Evolutionary conservation across 2,888 invertebrate genomes (phyloP).

Genomic region (Deilephila porcellus): DNA sequence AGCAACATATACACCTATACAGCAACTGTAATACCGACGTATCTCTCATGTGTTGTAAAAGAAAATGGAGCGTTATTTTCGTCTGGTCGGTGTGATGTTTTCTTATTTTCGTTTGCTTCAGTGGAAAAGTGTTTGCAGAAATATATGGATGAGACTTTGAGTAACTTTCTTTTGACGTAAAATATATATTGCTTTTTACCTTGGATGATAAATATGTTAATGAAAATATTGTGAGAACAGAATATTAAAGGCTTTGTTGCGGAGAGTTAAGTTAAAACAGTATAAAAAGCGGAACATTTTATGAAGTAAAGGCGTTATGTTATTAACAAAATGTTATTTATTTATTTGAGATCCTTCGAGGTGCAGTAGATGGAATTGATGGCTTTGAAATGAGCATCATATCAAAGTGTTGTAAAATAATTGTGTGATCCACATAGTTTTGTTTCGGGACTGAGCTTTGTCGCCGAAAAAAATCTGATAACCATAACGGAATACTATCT

Average conservation of each 20-base stretch:
- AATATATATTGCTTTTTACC: not conserved
- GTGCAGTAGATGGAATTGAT: no score
- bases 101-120: not conserved
- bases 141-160: not conserved
- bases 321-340: not conserved
- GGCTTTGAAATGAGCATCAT: no score
- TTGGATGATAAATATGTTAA: not conserved
- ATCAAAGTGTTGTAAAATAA: no score
- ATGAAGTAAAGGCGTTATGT: no score
- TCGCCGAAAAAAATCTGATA: no score
- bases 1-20: not conserved
- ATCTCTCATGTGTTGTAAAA: not conserved
- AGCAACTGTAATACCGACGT: not conserved
- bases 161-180: not conserved
- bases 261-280: not conserved
- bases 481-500: no score
- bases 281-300: no score
- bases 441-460: no score
- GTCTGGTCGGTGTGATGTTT: not conserved
- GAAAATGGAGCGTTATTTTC: slow-evolving; percentile 1
- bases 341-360: no score
- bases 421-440: no score
- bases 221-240: not conserved
- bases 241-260: not conserved
- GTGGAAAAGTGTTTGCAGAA: not conserved